These are phyloP conservation scores for Gracilinanus agilis DNA, from an alignment of 2,113 vertebrate genomes.

Conservation along the genomic window DNA sequence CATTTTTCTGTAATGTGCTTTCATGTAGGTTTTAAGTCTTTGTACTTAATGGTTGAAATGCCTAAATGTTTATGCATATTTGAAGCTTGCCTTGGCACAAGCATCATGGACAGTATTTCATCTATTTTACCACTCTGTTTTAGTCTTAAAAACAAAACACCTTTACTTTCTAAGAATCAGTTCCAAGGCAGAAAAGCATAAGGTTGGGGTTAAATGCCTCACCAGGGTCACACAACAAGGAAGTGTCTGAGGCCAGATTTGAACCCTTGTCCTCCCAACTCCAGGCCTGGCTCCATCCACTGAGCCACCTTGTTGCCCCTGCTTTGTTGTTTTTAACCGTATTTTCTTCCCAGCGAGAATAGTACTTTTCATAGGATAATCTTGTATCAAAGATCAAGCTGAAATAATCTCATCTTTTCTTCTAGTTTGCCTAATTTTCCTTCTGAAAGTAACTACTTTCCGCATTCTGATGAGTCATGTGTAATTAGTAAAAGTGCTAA, in stretches of 20 bases:
- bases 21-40: background rate
- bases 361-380: background rate
- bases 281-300: too few species aligned
- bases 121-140: background rate
- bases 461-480: background rate
- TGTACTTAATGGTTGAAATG: too few species aligned
- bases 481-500: background rate
- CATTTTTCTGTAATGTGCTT: background rate
- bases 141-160: background rate
- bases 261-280: too few species aligned
- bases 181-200: too few species aligned
- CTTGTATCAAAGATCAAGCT: background rate
- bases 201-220: too few species aligned
- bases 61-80: background rate
- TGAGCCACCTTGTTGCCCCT: too few species aligned
- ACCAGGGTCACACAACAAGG: too few species aligned
- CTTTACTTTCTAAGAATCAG: too few species aligned
- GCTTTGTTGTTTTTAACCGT: background rate
- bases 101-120: background rate
- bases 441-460: background rate
- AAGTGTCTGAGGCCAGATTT: too few species aligned
- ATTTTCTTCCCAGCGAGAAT: background rate
- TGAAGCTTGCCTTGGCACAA: background rate
- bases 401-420: background rate
- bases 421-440: background rate